Evolutionary conservation across 2,797 vertebrate species (phyloP).

Genomic region (Pseudochromis fuscus): DNA sequence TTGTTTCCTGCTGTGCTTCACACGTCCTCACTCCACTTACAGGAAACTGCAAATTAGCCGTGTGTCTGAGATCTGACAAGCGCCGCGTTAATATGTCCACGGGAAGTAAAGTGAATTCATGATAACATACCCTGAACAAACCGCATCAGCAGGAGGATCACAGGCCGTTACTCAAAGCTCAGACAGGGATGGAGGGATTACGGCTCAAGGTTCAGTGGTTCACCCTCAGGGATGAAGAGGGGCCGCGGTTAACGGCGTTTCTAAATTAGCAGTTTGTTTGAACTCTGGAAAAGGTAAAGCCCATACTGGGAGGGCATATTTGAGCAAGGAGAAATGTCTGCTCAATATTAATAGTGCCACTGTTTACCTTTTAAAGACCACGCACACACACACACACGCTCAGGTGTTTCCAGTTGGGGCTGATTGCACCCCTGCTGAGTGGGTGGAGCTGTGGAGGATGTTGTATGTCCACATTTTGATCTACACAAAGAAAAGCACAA

Average conservation of each 20-base stretch:
- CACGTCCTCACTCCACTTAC: slow-evolving; percentile 15
- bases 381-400: background rate
- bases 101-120: slow-evolving; percentile 29
- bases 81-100: slow-evolving; percentile 11
- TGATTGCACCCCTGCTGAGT: slow-evolving; percentile 11
- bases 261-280: slow-evolving; percentile 57
- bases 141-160: slow-evolving; percentile 47
- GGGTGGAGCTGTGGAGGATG: background rate
- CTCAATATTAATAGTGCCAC: slow-evolving; percentile 26
- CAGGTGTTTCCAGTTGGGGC: slow-evolving; percentile 27
- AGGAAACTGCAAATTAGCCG: slow-evolving; percentile 35
- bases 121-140: slow-evolving; percentile 32
- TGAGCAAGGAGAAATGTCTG: slow-evolving; percentile 24
- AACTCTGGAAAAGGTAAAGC: slow-evolving; percentile 41
- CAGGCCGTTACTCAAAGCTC: slow-evolving; percentile 42
- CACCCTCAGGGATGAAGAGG: slow-evolving; percentile 26
- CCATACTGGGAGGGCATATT: slow-evolving; percentile 8
- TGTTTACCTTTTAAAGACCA: slow-evolving; percentile 32
- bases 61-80: slow-evolving; percentile 15
- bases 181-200: slow-evolving; percentile 36
- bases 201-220: slow-evolving; percentile 44
- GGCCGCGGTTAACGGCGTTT: slow-evolving; percentile 33
- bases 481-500: background rate
- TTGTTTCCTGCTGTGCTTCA: background rate
- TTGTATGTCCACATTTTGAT: too few relatives aligned